These are phyloP conservation scores for Poeciliopsis turrubarensis DNA, from an alignment of 2,113 vertebrate species.

Conservation along the genomic window DNA sequence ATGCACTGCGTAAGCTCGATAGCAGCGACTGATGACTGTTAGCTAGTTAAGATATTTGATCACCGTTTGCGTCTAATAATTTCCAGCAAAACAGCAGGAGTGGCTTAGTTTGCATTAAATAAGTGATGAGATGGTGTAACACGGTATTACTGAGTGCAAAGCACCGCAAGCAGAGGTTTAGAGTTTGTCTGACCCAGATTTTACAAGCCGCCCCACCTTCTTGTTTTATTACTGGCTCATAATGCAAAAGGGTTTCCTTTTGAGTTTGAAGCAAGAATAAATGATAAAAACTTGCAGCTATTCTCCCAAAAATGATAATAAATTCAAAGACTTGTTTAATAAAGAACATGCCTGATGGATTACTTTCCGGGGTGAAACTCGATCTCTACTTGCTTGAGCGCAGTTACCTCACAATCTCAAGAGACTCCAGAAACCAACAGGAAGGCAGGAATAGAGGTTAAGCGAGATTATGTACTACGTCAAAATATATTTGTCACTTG, in stretches of 20 bases:
- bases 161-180: not conserved
- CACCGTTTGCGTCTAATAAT: not conserved
- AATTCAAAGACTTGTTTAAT: not conserved
- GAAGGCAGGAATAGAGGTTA: conserved; percentile 2
- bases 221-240: not conserved
- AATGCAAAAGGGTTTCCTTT: not conserved
- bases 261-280: not conserved
- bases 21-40: not conserved
- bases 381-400: conserved; percentile 9
- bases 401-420: conserved; percentile 2
- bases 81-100: not conserved
- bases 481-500: conserved; percentile 27
- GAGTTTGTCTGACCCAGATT: conserved; percentile 7
- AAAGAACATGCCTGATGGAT: not conserved
- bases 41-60: not conserved
- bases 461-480: conserved; percentile 6
- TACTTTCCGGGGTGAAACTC: not conserved
- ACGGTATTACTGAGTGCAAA: not conserved
- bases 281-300: not conserved
- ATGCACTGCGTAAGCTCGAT: not conserved
- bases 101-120: not conserved
- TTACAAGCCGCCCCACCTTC: not conserved
- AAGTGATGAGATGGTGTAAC: not conserved
- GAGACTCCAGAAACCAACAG: conserved; percentile 1
- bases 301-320: no score